phyloP scores from a whole-genome alignment of 1,140 invertebrate genomes.

The Euglossa dilemma region DNA sequence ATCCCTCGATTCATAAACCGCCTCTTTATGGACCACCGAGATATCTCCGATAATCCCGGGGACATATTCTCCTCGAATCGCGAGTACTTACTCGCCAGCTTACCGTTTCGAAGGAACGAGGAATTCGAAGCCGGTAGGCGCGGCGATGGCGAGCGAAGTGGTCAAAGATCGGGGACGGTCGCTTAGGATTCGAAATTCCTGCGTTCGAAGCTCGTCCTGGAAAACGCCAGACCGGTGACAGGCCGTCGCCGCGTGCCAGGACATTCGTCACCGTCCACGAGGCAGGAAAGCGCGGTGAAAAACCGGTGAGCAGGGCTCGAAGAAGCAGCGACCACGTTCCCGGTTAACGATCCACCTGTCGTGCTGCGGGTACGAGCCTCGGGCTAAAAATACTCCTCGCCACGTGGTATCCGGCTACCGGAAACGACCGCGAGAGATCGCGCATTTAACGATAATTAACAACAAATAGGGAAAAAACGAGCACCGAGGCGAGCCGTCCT shows the following conservation, averaged over 20 bases:
- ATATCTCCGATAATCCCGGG: background rate
- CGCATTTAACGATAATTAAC: conserved; percentile 20
- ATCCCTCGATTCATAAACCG: conserved; percentile 31
- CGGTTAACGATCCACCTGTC: conserved; percentile 69
- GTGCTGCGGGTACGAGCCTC: conserved; percentile 17
- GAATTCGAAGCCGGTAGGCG: no score
- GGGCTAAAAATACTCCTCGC: conserved; percentile 56
- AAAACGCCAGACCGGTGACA: conserved; percentile 40
- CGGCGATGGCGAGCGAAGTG: no score
- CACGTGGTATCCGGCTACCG: conserved; percentile 48
- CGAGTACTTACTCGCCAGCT: background rate
- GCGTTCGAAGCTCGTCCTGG: background rate
- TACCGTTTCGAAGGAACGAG: no score
- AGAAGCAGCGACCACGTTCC: conserved; percentile 14
- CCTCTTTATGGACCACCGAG: conserved; percentile 1
- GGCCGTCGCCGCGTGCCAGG: conserved; percentile 27
- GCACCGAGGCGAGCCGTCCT: background rate
- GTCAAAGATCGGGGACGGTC: background rate
- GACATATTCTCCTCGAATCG: background rate
- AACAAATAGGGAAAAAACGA: conserved; percentile 2
- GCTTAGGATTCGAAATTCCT: background rate
- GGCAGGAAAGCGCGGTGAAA: conserved; percentile 46
- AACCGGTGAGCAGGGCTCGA: conserved; percentile 7
- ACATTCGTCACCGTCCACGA: conserved; percentile 57
- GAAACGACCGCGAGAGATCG: conserved; percentile 39